Percentiles rank a stretch among this genome's conserved stretches.
Conservation (phyloP, 2,888 invertebrate genomes). For the Drosophila hamatofila region DNA sequence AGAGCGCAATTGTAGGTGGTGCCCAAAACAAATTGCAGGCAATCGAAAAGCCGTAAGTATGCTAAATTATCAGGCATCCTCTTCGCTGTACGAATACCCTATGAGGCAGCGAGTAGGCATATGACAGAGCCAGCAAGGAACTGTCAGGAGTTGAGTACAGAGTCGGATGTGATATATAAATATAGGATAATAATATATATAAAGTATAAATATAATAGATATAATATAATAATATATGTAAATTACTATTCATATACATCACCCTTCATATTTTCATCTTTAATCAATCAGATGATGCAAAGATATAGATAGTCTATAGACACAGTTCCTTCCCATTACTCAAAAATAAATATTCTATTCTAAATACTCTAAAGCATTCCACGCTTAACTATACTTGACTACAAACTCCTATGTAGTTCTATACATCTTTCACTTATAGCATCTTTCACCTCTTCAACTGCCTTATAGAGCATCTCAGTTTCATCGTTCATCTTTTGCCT, state of each 20-base stretch:
- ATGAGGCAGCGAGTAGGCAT: neutral
- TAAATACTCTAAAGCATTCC: too few relatives aligned
- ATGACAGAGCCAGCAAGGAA: neutral
- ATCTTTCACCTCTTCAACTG: neutral
- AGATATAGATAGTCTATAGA: too few relatives aligned
- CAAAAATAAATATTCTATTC: too few relatives aligned
- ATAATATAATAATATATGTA: neutral
- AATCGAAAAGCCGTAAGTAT: slow-evolving; percentile 74
- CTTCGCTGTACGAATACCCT: slow-evolving; percentile 59
- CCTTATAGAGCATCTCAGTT: slow-evolving; percentile 2
- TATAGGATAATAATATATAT: neutral
- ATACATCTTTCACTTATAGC: neutral
- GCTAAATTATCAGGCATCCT: slow-evolving; percentile 76
- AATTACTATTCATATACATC: too few relatives aligned
- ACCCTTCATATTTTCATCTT: too few relatives aligned
- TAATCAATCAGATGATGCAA: too few relatives aligned
- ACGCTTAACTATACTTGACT: neutral
- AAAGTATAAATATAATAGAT: neutral
- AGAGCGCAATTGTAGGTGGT: slow-evolving; percentile 71
- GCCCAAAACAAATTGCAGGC: slow-evolving; percentile 77
- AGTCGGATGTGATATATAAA: neutral
- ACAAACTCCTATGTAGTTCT: neutral
- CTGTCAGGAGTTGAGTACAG: too few relatives aligned
- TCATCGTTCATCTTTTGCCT: neutral
- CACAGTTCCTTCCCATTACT: neutral